These are phyloP conservation scores for Melanitta fusca DNA, from an alignment of 2,797 vertebrate species.

Conservation along the genomic window DNA sequence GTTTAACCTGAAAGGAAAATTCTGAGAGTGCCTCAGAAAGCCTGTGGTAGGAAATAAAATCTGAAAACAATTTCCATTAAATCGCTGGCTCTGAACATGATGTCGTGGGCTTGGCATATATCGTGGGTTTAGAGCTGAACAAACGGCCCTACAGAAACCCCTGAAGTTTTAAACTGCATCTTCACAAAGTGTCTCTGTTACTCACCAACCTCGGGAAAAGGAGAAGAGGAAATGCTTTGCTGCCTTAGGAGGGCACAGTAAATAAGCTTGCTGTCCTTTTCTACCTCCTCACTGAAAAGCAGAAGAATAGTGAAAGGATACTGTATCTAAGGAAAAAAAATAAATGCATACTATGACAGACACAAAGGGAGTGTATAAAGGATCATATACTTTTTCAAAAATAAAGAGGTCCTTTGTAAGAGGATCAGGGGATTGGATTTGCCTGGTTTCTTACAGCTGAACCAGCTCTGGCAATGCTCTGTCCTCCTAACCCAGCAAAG, in stretches of 20 bases:
- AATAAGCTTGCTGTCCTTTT: constrained; percentile 48
- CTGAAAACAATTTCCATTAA: constrained; percentile 70
- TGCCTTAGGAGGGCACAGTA: constrained; percentile 19
- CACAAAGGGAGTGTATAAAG: background rate
- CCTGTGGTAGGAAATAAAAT: constrained; percentile 61
- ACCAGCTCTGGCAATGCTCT: background rate
- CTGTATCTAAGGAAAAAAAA: background rate
- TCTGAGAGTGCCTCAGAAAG: constrained; percentile 61
- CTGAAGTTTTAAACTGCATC: constrained; percentile 20
- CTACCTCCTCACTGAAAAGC: background rate
- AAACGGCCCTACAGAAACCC: constrained; percentile 49
- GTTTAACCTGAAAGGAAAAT: constrained; percentile 54
- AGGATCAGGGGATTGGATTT: background rate
- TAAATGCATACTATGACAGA: background rate
- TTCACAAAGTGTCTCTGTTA: constrained; percentile 68
- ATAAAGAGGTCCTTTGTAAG: background rate
- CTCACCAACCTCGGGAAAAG: constrained; percentile 13
- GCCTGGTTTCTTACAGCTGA: background rate
- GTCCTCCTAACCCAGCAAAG: background rate
- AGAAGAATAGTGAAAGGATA: constrained; percentile 43
- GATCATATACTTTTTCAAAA: background rate
- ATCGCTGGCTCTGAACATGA: constrained; percentile 25
- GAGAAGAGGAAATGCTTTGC: constrained; percentile 35
- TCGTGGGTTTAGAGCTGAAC: background rate
- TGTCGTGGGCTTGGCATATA: constrained; percentile 23